Evolutionary conservation across 2,888 invertebrate species (phyloP).

Genomic region (Lithophane semibrunnea): DNA sequence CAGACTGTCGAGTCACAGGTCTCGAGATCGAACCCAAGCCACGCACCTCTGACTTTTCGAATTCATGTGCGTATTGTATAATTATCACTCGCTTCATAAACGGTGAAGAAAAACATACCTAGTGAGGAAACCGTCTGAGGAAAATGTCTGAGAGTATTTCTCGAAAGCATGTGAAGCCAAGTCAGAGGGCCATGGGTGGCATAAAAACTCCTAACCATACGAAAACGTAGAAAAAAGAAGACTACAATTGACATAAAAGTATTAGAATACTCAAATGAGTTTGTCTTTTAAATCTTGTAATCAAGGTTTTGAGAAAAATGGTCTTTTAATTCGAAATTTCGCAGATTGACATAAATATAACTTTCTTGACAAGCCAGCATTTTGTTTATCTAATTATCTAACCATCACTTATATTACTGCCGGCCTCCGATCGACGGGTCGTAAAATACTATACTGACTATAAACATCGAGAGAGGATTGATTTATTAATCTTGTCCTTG

Average conservation of each 20-base stretch:
- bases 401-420: slow-evolving; percentile 49
- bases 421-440: slow-evolving; percentile 35
- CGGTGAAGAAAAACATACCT: too few relatives aligned
- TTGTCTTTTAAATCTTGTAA: not conserved
- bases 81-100: too few relatives aligned
- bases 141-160: too few relatives aligned
- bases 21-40: too few relatives aligned
- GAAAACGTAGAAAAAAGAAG: too few relatives aligned
- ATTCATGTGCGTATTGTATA: too few relatives aligned
- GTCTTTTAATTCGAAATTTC: not conserved
- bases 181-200: too few relatives aligned
- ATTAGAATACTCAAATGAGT: not conserved
- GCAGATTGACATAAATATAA: not conserved
- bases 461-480: slow-evolving; percentile 42
- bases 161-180: too few relatives aligned
- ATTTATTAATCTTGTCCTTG: slow-evolving; percentile 52
- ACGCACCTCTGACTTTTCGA: too few relatives aligned
- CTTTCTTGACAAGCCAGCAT: slow-evolving; percentile 45
- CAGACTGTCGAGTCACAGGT: too few relatives aligned
- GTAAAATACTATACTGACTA: slow-evolving; percentile 44
- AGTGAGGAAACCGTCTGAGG: too few relatives aligned
- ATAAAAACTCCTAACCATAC: too few relatives aligned
- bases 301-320: not conserved
- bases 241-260: not conserved
- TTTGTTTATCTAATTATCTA: slow-evolving; percentile 58